A percentile compares a stretch with the other conserved stretches of the same genome.
phyloP scores from a whole-genome alignment of 1,140 invertebrate species.

The Wasmannia auropunctata region DNA sequence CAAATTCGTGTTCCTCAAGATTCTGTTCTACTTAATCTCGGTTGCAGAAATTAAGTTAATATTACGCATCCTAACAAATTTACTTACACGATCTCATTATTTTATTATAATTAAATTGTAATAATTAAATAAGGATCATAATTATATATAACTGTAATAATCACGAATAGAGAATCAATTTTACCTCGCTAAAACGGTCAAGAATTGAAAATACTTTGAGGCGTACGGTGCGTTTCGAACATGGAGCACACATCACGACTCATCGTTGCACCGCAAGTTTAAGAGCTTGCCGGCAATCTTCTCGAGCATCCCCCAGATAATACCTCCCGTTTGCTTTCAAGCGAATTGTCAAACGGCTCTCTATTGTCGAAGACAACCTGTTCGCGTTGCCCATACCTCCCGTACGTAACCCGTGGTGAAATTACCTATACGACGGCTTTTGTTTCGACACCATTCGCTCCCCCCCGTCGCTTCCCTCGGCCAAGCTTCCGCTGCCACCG shows the following conservation, averaged over 20 bases:
- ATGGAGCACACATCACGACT: neutral
- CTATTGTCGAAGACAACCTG: constrained; percentile 42
- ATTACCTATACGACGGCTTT: constrained; percentile 57
- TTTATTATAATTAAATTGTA: neutral
- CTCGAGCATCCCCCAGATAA: constrained; percentile 14
- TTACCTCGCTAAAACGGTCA: neutral
- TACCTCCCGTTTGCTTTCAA: neutral
- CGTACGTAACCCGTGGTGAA: constrained; percentile 37
- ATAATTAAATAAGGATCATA: neutral
- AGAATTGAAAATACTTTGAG: neutral
- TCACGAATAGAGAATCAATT: neutral
- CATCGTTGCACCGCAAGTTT: constrained; percentile 7
- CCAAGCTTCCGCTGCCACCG: neutral
- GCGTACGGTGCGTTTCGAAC: neutral
- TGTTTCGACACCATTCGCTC: constrained; percentile 36
- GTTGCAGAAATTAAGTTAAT: neutral
- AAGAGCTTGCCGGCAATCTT: constrained; percentile 24
- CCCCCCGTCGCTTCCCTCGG: neutral
- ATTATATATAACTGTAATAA: neutral
- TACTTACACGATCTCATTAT: neutral
- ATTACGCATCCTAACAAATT: neutral
- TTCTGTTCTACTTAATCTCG: neutral
- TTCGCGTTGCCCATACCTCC: neutral
- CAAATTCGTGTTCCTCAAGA: constrained; percentile 41
- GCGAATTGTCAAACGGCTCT: constrained; percentile 32